A percentile compares a stretch with the other conserved stretches of the same genome.
Conservation (phyloP, 2,888 invertebrate species). For the Subacronicta megacephala region DNA sequence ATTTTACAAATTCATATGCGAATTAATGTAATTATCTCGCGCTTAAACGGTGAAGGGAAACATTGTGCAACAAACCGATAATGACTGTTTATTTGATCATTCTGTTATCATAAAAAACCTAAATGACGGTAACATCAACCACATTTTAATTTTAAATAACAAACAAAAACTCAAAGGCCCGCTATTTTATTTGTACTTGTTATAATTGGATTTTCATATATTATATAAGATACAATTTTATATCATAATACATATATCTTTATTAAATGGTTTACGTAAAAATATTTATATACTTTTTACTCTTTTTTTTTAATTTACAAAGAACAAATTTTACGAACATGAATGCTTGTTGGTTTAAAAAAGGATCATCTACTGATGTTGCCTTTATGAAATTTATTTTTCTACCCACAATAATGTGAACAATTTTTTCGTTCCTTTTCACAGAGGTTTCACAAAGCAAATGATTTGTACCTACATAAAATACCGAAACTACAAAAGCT, state of each 20-base stretch:
- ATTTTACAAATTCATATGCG: too few species aligned
- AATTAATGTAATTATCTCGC: too few species aligned
- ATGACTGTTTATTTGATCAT: not conserved
- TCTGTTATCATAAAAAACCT: not conserved
- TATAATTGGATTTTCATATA: not conserved
- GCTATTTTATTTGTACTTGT: not conserved
- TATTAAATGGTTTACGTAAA: too few species aligned
- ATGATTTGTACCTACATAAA: not conserved
- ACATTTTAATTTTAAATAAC: not conserved
- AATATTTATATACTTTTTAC: too few species aligned
- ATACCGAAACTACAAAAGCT: too few species aligned
- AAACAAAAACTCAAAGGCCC: not conserved
- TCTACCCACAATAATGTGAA: slow-evolving; percentile 17
- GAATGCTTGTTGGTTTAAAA: slow-evolving; percentile 18
- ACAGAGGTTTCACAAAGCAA: not conserved
- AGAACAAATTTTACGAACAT: slow-evolving; percentile 29
- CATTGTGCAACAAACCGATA: too few species aligned
- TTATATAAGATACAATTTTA: too few species aligned
- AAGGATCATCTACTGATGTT: slow-evolving; percentile 10
- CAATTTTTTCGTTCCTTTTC: slow-evolving; percentile 11
- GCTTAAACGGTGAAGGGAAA: too few species aligned
- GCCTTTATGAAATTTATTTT: slow-evolving; percentile 26
- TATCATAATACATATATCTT: too few species aligned
- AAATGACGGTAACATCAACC: not conserved
- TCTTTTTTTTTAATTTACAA: slow-evolving; percentile 16